Evolutionary conservation across 2,797 vertebrate species (phyloP).

Genomic region (Tapera naevia): DNA sequence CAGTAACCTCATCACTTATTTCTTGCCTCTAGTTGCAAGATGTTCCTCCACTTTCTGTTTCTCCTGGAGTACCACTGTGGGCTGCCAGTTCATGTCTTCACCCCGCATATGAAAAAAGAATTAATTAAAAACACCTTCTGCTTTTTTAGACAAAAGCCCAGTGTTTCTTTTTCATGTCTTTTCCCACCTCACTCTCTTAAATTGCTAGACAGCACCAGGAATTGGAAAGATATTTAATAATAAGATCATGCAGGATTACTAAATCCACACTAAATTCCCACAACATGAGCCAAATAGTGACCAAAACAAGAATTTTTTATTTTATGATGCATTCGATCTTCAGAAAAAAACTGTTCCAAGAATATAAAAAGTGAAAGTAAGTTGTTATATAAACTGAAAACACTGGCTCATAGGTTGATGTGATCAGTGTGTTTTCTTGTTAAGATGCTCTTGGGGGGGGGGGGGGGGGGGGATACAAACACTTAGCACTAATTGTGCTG

Average conservation of each 20-base stretch:
- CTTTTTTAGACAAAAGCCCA: background rate
- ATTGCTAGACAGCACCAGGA: conserved; percentile 44
- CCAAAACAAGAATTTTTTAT: conserved; percentile 19
- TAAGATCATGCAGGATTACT: conserved; percentile 18
- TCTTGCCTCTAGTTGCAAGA: background rate
- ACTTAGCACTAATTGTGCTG: background rate
- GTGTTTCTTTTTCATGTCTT: background rate
- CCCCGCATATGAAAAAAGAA: background rate
- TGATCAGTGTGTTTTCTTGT: background rate
- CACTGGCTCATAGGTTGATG: background rate
- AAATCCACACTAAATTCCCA: conserved; percentile 37
- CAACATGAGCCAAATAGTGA: conserved; percentile 36
- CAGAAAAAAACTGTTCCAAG: background rate
- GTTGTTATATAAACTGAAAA: background rate
- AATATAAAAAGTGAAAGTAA: background rate
- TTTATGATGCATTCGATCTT: background rate
- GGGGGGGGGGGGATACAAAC: rapidly evolving
- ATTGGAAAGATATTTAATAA: conserved; percentile 39
- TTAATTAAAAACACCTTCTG: background rate
- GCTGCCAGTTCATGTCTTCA: background rate
- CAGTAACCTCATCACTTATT: background rate
- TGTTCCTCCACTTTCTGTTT: background rate
- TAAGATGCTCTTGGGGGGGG: background rate
- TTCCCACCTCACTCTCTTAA: conserved; percentile 12
- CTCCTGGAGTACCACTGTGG: background rate